Percentiles rank a stretch among this genome's conserved stretches.
These are phyloP conservation scores for Arctia plantaginis DNA, from an alignment of 2,888 invertebrate species.

Conservation along the genomic window DNA sequence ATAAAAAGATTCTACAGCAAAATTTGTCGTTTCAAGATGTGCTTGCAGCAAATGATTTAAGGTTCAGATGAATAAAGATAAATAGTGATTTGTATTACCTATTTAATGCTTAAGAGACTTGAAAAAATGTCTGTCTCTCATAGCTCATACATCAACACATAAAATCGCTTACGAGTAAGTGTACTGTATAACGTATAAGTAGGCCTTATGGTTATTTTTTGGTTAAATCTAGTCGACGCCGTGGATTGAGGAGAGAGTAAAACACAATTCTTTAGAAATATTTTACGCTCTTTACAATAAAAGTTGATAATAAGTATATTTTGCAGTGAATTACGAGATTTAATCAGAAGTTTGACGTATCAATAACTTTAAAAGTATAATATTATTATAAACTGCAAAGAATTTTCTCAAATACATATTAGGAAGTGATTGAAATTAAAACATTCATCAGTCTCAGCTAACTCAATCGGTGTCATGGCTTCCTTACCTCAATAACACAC, in stretches of 20 bases:
- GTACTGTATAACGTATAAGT: no score
- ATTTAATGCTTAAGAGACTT: no score
- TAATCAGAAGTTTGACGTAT: not conserved
- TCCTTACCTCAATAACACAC: constrained; percentile 18
- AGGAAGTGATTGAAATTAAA: not conserved
- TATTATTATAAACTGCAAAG: not conserved
- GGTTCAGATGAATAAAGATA: no score
- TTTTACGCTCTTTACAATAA: not conserved
- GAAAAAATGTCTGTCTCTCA: no score
- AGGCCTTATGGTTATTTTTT: no score
- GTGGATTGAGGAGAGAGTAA: not conserved
- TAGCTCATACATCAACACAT: no score
- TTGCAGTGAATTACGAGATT: not conserved
- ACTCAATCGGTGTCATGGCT: constrained; percentile 6
- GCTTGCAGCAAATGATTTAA: no score
- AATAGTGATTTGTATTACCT: no score
- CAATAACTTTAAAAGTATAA: not conserved
- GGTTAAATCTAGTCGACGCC: not conserved
- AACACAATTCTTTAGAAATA: not conserved
- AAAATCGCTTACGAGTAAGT: no score
- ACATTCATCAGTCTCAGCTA: not conserved
- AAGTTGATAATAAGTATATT: not conserved
- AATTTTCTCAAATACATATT: not conserved
- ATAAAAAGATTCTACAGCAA: no score
- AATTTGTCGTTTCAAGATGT: no score